phyloP scores from a whole-genome alignment of 1,140 invertebrate species.

The Samia ricini region DNA sequence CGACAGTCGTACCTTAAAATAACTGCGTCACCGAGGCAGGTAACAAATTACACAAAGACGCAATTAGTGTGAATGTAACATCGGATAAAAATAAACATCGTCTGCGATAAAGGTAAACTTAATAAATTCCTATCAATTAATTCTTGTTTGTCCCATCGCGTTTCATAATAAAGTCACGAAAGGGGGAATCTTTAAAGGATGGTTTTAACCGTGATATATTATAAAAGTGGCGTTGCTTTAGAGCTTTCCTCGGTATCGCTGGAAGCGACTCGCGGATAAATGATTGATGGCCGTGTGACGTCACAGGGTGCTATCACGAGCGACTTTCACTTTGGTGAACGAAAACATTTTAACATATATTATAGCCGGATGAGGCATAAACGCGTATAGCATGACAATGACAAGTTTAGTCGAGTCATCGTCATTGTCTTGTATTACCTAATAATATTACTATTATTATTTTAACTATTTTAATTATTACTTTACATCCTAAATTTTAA shows the following conservation, averaged over 20 bases:
- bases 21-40: no score
- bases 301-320: conserved; percentile 46
- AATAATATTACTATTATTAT: conserved; percentile 11
- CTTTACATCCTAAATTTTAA: no score
- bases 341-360: conserved; percentile 54
- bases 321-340: conserved; percentile 49
- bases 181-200: conserved; percentile 64
- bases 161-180: conserved; percentile 45
- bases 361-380: conserved; percentile 22
- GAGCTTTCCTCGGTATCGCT: conserved; percentile 66
- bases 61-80: no score
- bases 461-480: no score
- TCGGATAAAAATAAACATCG: no score
- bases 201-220: conserved; percentile 73
- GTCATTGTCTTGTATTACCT: not conserved
- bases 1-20: no score
- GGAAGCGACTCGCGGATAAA: conserved; percentile 61
- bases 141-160: conserved; percentile 61
- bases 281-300: conserved; percentile 62
- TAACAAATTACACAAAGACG: no score
- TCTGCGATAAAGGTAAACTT: no score
- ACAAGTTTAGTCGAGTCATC: not conserved
- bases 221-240: conserved; percentile 67
- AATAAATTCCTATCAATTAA: conserved; percentile 68
- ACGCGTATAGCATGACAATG: conserved; percentile 13